Evolutionary conservation across 2,888 invertebrate genomes (phyloP).

Genomic region (Macrosiphum euphorbiae): DNA sequence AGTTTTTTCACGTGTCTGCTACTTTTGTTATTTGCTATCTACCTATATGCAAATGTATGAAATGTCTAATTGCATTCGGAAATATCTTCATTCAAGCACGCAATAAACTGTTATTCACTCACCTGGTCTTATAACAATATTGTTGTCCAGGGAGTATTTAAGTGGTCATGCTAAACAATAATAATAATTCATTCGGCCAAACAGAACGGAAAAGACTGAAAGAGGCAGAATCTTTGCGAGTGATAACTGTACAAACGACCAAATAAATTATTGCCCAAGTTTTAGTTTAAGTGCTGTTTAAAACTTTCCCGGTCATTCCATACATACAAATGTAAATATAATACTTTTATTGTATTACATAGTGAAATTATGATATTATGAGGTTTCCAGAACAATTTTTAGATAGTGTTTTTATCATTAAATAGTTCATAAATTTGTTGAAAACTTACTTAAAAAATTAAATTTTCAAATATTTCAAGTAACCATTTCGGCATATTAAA

Average conservation of each 20-base stretch:
- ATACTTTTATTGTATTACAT: slow-evolving; percentile 19
- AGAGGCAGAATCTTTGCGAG: slow-evolving; percentile 7
- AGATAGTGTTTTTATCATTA: neutral
- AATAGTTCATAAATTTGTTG: neutral
- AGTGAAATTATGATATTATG: neutral
- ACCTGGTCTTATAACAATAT: slow-evolving; percentile 26
- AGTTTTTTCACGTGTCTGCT: neutral
- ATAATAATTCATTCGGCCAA: slow-evolving; percentile 33
- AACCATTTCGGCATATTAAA: neutral
- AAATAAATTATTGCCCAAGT: slow-evolving; percentile 53
- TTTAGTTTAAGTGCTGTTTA: slow-evolving; percentile 46
- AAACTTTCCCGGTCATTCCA: slow-evolving; percentile 29
- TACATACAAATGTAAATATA: slow-evolving; percentile 8
- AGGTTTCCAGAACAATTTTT: neutral
- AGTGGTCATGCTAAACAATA: slow-evolving; percentile 27
- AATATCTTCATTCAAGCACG: neutral
- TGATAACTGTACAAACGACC: slow-evolving; percentile 49
- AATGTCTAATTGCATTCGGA: neutral
- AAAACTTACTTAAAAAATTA: neutral
- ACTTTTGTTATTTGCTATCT: neutral
- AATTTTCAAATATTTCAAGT: neutral
- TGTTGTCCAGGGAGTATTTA: slow-evolving; percentile 43
- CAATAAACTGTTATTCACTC: slow-evolving; percentile 18
- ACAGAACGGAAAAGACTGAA: neutral
- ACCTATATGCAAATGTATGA: neutral